Conservation (phyloP, 2,888 invertebrate genomes). For the Nemapogon koenigi region DNA sequence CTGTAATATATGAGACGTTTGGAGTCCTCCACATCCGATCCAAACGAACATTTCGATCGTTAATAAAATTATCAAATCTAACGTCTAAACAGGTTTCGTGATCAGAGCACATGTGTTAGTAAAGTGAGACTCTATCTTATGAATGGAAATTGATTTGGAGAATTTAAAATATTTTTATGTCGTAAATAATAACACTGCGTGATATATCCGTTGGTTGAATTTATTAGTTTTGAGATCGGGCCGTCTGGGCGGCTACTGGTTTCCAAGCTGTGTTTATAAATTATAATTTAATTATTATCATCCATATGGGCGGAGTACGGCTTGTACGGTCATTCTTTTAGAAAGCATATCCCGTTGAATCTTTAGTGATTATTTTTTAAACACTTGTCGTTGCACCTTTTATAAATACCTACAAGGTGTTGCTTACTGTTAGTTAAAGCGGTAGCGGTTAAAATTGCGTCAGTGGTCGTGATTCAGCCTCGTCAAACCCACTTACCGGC, state of each 20-base stretch:
- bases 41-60: constrained; percentile 54
- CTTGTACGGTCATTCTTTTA: neutral
- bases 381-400: too few relatives aligned
- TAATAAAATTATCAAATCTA: constrained; percentile 66
- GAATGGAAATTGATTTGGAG: constrained; percentile 62
- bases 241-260: constrained; percentile 49
- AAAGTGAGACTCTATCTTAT: constrained; percentile 46
- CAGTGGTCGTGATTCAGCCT: constrained; percentile 42
- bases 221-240: constrained; percentile 42
- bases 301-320: too few relatives aligned
- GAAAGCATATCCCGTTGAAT: neutral
- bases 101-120: constrained; percentile 48
- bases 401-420: too few relatives aligned
- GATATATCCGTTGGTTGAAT: constrained; percentile 57
- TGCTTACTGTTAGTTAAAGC: constrained; percentile 5
- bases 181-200: constrained; percentile 60
- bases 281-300: constrained; percentile 1
- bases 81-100: constrained; percentile 50
- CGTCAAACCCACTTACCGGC: constrained; percentile 33
- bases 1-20: constrained; percentile 60
- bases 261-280: constrained; percentile 28
- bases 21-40: constrained; percentile 34
- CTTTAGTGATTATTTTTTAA: neutral
- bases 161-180: constrained; percentile 59
- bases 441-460: constrained; percentile 31